phyloP scores from a whole-genome alignment of 2,888 invertebrate genomes.

The Andrena fulva region DNA sequence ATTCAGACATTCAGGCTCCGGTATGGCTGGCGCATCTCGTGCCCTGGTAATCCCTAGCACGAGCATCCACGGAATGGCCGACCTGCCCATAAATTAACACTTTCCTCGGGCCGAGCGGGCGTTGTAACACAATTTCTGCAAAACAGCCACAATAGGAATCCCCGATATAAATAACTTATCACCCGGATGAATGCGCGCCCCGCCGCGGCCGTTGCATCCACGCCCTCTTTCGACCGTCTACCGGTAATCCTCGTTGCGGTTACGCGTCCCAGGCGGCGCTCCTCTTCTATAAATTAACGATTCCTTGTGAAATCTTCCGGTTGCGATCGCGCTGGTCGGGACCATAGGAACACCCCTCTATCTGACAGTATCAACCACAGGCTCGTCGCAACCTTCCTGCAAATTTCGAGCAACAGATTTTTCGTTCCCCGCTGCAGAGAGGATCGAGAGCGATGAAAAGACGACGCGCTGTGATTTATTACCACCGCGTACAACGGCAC shows the following conservation, averaged over 20 bases:
- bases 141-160: slow-evolving; percentile 56
- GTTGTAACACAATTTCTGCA: slow-evolving; percentile 52
- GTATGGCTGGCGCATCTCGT: slow-evolving; percentile 16
- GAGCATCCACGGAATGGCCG: slow-evolving; percentile 39
- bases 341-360: too few relatives aligned
- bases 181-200: slow-evolving; percentile 39
- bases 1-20: slow-evolving; percentile 14
- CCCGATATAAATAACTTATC: slow-evolving; percentile 61
- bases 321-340: not conserved
- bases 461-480: slow-evolving; percentile 30
- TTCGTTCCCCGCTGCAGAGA: not conserved
- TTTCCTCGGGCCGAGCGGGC: not conserved
- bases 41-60: slow-evolving; percentile 27
- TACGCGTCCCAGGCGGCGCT: slow-evolving; percentile 20
- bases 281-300: slow-evolving; percentile 29
- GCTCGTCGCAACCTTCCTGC: too few relatives aligned
- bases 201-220: not conserved
- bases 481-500: slow-evolving; percentile 11
- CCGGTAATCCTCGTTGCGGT: slow-evolving; percentile 53
- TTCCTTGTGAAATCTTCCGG: slow-evolving; percentile 3
- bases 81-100: slow-evolving; percentile 51
- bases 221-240: slow-evolving; percentile 17
- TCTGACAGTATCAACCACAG: too few relatives aligned
- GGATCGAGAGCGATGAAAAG: not conserved
- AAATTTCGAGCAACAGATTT: not conserved